phyloP scores from a whole-genome alignment of 2,888 invertebrate genomes.

The Cotesia congregata region DNA sequence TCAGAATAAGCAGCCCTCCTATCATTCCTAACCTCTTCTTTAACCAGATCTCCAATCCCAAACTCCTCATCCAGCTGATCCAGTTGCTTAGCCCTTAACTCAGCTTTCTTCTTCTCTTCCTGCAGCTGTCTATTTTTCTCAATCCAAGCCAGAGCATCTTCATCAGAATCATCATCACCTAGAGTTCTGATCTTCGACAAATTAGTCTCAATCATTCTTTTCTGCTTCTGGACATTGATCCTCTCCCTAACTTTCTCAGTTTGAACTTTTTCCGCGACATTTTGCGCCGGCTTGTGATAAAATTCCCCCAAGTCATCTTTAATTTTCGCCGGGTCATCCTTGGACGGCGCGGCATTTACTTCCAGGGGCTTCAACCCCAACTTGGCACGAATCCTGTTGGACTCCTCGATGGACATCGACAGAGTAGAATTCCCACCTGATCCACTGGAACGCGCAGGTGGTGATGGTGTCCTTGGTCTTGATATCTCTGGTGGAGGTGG shows the following conservation, averaged over 20 bases:
- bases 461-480: constrained; percentile 52
- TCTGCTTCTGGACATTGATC: constrained; percentile 83
- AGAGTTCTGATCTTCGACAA: constrained; percentile 75
- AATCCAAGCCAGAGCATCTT: constrained; percentile 86
- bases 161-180: constrained; percentile 80
- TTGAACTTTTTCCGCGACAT: constrained; percentile 80
- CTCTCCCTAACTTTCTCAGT: constrained; percentile 87
- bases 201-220: constrained; percentile 81
- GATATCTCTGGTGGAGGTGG: constrained; percentile 56
- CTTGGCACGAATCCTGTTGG: constrained; percentile 91
- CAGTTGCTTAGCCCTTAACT: constrained; percentile 89
- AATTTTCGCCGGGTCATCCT: constrained; percentile 61
- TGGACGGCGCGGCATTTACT: constrained; percentile 69
- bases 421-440: constrained; percentile 67
- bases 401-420: constrained; percentile 85
- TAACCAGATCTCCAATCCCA: constrained; percentile 88
- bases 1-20: constrained; percentile 78
- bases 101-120: constrained; percentile 87
- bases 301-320: constrained; percentile 81
- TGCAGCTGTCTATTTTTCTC: constrained; percentile 82
- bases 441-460: constrained; percentile 58
- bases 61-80: constrained; percentile 97
- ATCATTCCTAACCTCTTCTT: constrained; percentile 78
- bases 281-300: constrained; percentile 88
- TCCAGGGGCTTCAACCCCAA: constrained; percentile 94